Evolutionary conservation across 1,140 invertebrate species (phyloP), one percentile per base, ranked within the genome.

Genomic region (Bombus superbus): DNA sequence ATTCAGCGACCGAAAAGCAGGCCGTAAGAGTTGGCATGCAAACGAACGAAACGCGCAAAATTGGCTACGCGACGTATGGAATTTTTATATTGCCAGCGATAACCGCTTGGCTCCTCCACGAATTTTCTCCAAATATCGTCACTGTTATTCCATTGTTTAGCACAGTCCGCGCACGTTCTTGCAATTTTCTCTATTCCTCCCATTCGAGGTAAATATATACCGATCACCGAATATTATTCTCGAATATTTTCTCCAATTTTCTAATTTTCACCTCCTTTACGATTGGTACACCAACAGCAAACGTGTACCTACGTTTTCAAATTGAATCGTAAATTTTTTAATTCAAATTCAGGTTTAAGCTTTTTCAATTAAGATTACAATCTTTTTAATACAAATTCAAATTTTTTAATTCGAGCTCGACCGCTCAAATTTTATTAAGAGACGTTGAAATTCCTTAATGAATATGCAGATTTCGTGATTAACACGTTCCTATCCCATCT

Each of bases 31-130:
- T 73, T 62, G 28, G 69, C 69, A 44, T 74, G 40, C 69, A 35
- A 35, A 35, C 18, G 72, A 47, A 59, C 38, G 44, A n/a, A 62
- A 82, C 66, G 18, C 53, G 44, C 22, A 76, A 79, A 88, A 88
- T 88, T 88, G 76, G 42, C 71, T 44, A 11, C n/a, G 35, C 64
- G 38, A 40, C 68, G 71, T 47, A 77, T 76, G 81, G 64, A 88
- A 88, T 88, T 89, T 89, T 89, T 88, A 88, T 85, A 77, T 22
- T 8, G 15, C 32, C 38, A 5, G 44, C 38, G 64, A 76, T 77
- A 80, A 84, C 77, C 74, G 9, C 11, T 57, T 25, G 9, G 32
- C n/a, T 85, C 64, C 40, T 76, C 79, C 3, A 40, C 73, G 72
- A 81, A 73, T 72, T 64, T 74, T 44, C 42, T 66, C 13, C 66